phyloP scores from a whole-genome alignment of 2,888 invertebrate species.

The Automeris io region DNA sequence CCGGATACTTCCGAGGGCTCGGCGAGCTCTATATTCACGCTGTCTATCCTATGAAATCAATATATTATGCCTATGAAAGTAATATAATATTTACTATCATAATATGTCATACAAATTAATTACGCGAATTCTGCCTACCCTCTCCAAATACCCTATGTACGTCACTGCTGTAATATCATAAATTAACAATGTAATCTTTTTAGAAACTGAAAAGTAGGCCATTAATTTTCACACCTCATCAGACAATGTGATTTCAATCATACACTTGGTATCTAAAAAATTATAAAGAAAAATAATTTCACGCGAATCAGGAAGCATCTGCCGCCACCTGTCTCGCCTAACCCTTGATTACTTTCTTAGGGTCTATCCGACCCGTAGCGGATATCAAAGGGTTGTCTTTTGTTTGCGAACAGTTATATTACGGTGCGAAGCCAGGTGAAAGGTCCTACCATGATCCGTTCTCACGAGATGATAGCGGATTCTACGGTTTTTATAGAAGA shows the following conservation, averaged over 20 bases:
- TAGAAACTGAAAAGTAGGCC: constrained; percentile 36
- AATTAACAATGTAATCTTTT: constrained; percentile 22
- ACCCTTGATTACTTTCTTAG: constrained; percentile 55
- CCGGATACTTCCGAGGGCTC: too few relatives aligned
- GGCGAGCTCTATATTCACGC: too few relatives aligned
- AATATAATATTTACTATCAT: too few relatives aligned
- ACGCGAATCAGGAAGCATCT: constrained; percentile 70
- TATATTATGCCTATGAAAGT: too few relatives aligned
- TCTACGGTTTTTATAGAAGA: constrained; percentile 34
- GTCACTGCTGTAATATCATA: too few relatives aligned
- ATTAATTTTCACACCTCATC: constrained; percentile 71
- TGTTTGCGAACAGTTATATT: constrained; percentile 63
- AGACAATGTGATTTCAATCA: constrained; percentile 52
- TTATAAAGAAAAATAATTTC: constrained; percentile 61
- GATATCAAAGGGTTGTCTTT: constrained; percentile 57
- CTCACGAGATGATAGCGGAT: constrained; percentile 58
- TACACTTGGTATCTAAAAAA: constrained; percentile 32
- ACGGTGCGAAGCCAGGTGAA: constrained; percentile 59
- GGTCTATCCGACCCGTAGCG: constrained; percentile 46
- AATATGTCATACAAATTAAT: too few relatives aligned
- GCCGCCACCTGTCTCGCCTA: constrained; percentile 63
- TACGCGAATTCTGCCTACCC: too few relatives aligned
- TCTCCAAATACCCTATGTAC: too few relatives aligned
- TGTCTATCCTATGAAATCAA: too few relatives aligned
- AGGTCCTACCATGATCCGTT: constrained; percentile 45